These are phyloP conservation scores for Prunella strophiata DNA, from an alignment of 2,797 vertebrate genomes.

Conservation along the genomic window DNA sequence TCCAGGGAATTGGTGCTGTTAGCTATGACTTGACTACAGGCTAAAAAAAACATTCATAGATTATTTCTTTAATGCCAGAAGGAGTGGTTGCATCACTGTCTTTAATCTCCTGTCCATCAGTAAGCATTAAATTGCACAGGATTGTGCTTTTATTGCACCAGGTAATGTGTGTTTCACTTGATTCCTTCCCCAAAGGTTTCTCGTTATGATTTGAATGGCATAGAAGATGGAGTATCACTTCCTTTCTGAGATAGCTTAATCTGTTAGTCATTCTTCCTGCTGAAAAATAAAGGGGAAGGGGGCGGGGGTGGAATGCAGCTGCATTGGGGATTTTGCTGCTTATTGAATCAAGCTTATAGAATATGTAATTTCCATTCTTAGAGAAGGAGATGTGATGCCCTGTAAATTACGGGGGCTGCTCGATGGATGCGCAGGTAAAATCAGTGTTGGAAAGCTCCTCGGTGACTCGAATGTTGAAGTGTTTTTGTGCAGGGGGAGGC, in stretches of 20 bases:
- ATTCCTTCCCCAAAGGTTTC: background rate
- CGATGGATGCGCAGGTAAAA: background rate
- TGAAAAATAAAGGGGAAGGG: background rate
- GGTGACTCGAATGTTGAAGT: accelerated
- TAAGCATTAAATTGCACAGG: background rate
- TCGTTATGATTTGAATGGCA: background rate
- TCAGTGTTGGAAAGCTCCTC: background rate
- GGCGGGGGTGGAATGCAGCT: background rate
- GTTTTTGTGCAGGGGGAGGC: background rate
- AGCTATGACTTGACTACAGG: background rate
- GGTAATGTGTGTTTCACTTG: background rate
- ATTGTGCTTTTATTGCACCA: background rate
- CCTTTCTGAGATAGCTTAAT: background rate
- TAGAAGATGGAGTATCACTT: background rate
- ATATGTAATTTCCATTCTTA: background rate
- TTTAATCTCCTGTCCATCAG: background rate
- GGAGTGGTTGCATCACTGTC: background rate
- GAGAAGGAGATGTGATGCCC: background rate
- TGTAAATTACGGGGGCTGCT: background rate
- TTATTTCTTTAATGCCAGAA: background rate
- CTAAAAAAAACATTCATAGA: background rate
- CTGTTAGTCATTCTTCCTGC: background rate
- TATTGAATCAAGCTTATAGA: background rate
- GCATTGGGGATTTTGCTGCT: background rate
- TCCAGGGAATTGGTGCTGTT: background rate